Evolutionary conservation across 2,888 invertebrate species (phyloP).

Genomic region (Microplitis manilae): DNA sequence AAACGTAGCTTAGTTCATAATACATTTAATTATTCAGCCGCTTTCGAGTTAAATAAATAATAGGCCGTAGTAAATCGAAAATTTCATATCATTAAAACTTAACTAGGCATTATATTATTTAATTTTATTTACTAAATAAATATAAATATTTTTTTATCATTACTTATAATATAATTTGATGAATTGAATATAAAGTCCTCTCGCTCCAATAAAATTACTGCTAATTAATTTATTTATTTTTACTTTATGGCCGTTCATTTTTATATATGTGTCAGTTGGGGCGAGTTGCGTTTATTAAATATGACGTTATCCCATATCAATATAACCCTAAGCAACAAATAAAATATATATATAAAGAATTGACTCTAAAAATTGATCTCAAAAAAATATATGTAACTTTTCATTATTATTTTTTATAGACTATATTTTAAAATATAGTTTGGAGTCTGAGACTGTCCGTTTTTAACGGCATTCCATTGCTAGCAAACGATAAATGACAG

Average conservation of each 20-base stretch:
- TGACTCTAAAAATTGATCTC: not conserved
- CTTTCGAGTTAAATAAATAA: too few relatives aligned
- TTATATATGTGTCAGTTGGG: constrained; percentile 53
- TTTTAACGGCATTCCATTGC: constrained; percentile 33
- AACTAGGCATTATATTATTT: too few relatives aligned
- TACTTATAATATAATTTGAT: not conserved
- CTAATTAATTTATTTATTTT: not conserved
- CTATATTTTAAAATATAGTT: constrained; percentile 3
- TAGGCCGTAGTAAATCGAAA: too few relatives aligned
- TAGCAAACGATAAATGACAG: constrained; percentile 29
- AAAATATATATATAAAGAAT: not conserved
- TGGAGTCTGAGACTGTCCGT: constrained; percentile 19
- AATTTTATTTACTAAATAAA: too few relatives aligned
- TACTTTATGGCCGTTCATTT: not conserved
- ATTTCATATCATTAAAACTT: too few relatives aligned
- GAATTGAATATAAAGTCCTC: constrained; percentile 11
- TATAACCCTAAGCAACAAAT: constrained; percentile 7
- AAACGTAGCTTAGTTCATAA: too few relatives aligned
- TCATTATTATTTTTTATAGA: constrained; percentile 7
- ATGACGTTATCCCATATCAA: not conserved
- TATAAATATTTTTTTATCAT: not conserved
- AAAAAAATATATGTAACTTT: not conserved
- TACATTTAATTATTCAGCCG: too few relatives aligned
- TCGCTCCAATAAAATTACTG: constrained; percentile 23
- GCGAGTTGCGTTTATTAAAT: constrained; percentile 48